phyloP scores from a whole-genome alignment of 2,888 invertebrate genomes.

The Polylopha cassiicola region DNA sequence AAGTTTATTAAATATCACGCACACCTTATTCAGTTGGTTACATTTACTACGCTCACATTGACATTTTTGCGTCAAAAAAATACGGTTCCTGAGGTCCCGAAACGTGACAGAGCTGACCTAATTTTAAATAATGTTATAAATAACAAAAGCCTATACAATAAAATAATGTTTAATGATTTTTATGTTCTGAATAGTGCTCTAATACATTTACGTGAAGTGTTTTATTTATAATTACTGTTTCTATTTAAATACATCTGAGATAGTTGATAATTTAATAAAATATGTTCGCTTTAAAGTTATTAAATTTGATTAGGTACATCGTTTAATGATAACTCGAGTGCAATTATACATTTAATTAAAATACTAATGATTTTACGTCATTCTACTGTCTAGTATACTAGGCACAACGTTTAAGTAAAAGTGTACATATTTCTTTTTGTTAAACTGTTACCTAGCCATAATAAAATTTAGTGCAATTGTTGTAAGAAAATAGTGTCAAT shows the following conservation, averaged over 20 bases:
- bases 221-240: conserved; percentile 16
- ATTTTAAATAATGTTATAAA: conserved; percentile 23
- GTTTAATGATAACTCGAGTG: too few species aligned
- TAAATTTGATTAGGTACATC: conserved; percentile 8
- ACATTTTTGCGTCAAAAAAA: conserved; percentile 43
- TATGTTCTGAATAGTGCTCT: conserved; percentile 6
- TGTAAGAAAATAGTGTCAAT: conserved; percentile 6
- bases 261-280: conserved; percentile 17
- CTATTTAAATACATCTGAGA: conserved; percentile 17
- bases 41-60: conserved; percentile 43
- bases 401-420: too few species aligned
- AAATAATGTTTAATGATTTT: too few species aligned
- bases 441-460: too few species aligned
- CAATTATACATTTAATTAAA: too few species aligned
- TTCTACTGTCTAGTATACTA: too few species aligned
- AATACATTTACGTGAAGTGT: conserved; percentile 10
- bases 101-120: conserved; percentile 55
- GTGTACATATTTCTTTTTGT: too few species aligned
- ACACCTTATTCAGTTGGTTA: conserved; percentile 31
- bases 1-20: conserved; percentile 1
- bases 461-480: background rate
- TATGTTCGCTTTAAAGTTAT: conserved; percentile 4
- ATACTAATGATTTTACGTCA: too few species aligned
- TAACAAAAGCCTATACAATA: conserved; percentile 12
- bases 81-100: conserved; percentile 37